Percentiles rank a stretch among this genome's conserved stretches.
These are phyloP conservation scores for Caenorhabditis afra DNA, from an alignment of 2,888 invertebrate genomes.

Conservation along the genomic window DNA sequence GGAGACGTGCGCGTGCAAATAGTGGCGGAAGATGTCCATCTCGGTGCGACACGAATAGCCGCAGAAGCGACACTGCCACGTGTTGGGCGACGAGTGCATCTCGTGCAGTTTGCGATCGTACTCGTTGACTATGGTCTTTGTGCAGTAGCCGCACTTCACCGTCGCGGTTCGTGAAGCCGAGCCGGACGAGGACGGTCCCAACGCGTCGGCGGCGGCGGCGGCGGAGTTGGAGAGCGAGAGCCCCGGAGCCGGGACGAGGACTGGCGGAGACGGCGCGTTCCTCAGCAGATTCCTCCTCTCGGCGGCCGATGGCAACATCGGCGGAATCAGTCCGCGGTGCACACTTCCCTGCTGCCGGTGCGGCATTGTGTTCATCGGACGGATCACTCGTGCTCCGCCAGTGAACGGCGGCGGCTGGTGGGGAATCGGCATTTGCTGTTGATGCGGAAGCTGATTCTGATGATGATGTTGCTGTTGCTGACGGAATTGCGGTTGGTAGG, in stretches of 20 bases:
- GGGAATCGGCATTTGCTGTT: no score
- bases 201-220: no score
- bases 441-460: no score
- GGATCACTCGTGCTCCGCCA: neutral
- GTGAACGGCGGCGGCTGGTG: no score
- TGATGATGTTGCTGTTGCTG: no score
- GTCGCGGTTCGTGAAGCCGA: no score
- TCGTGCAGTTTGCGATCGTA: slow-evolving; percentile 28
- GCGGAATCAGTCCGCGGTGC: neutral
- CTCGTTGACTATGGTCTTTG: neutral
- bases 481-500: neutral
- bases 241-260: neutral
- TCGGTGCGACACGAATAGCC: slow-evolving; percentile 21
- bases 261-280: neutral
- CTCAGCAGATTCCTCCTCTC: no score
- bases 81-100: slow-evolving; percentile 15
- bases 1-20: slow-evolving; percentile 18
- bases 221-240: no score
- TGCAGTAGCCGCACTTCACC: slow-evolving; percentile 19
- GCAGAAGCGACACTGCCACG: slow-evolving; percentile 43
- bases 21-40: slow-evolving; percentile 32
- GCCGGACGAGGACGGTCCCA: no score
- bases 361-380: neutral
- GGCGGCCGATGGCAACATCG: no score
- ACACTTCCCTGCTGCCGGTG: neutral